Percentiles rank a stretch among this genome's conserved stretches.
These are phyloP conservation scores for Latheticus oryzae DNA, from an alignment of 2,888 invertebrate genomes.

Conservation along the genomic window DNA sequence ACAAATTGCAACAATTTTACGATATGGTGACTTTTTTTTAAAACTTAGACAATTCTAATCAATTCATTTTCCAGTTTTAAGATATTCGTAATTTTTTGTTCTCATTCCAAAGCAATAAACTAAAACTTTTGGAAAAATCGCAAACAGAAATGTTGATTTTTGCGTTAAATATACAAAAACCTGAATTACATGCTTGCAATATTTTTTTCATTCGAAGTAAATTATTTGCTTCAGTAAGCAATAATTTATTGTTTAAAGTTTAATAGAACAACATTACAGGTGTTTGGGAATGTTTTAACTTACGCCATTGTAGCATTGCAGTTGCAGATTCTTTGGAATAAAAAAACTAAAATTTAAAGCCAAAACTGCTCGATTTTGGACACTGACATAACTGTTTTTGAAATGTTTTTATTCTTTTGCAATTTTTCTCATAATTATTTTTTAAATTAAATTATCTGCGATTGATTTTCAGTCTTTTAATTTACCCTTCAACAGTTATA, in stretches of 20 bases:
- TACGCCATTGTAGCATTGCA: no score
- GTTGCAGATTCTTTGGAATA: no score
- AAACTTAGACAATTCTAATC: neutral
- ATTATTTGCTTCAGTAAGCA: conserved; percentile 54
- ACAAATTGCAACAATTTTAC: neutral
- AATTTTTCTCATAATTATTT: no score
- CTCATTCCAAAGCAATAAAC: conserved; percentile 55
- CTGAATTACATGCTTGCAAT: conserved; percentile 52
- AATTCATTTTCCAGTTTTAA: conserved; percentile 51
- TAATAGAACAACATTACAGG: no score
- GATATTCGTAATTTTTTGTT: conserved; percentile 54
- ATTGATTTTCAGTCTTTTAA: no score
- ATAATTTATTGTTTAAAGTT: neutral
- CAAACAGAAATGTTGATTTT: conserved; percentile 55
- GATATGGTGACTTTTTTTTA: neutral
- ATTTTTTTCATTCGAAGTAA: conserved; percentile 52
- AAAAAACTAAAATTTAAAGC: no score
- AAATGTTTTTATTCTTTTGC: no score
- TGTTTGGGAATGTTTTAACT: no score
- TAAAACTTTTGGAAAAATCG: conserved; percentile 52
- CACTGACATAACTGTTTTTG: no score
- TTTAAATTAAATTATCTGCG: no score
- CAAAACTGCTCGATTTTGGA: no score
- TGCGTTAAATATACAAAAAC: conserved; percentile 52
- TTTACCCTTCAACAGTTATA: no score